Evolutionary conservation across 2,113 vertebrate species (phyloP).

Genomic region (Hippopotamus amphibius): DNA sequence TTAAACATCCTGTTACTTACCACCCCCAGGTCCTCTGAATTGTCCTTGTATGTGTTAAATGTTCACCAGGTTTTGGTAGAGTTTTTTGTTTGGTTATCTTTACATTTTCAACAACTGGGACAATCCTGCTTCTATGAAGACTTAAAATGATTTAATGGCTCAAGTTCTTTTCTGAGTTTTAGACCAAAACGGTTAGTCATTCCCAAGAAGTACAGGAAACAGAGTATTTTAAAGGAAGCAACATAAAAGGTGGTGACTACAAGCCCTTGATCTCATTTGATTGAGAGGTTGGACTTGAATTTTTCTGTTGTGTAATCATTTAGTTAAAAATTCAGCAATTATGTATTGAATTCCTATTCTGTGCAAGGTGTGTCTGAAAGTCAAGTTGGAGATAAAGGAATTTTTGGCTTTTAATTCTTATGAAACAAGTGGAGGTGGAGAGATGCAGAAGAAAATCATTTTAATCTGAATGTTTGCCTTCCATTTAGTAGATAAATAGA

Average conservation of each 20-base stretch:
- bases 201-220: neutral
- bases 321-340: neutral
- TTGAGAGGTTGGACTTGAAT: neutral
- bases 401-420: neutral
- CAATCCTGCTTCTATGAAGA: neutral
- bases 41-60: neutral
- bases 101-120: neutral
- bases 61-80: neutral
- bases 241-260: neutral
- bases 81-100: neutral
- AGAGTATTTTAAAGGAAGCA: neutral
- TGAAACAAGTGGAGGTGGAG: slow-evolving; percentile 1
- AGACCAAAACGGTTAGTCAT: neutral
- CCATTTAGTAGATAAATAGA: neutral
- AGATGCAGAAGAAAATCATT: neutral
- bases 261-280: neutral
- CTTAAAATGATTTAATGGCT: neutral
- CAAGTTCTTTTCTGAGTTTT: neutral
- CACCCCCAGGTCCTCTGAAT: neutral
- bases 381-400: neutral
- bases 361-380: neutral
- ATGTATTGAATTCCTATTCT: neutral
- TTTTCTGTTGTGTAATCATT: slow-evolving; percentile 22
- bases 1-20: neutral
- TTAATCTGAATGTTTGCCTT: neutral